Conservation (phyloP, 2,797 vertebrate genomes). For the Sebastes itinus region DNA sequence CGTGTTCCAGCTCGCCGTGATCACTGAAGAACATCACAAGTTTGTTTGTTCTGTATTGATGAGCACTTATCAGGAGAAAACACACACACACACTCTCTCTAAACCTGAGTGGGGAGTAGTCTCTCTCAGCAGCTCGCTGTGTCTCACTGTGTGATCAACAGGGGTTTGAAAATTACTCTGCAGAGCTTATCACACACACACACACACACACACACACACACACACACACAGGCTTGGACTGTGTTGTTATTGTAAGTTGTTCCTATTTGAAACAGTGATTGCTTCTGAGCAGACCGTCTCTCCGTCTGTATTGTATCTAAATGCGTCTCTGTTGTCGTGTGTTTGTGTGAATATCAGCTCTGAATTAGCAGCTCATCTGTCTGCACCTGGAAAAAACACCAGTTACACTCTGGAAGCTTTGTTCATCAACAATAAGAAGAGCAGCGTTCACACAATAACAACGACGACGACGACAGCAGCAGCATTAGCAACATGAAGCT, state of each 20-base stretch:
- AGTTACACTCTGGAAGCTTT: not conserved
- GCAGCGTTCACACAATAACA: not conserved
- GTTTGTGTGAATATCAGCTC: slow-evolving; percentile 38
- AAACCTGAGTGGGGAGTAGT: slow-evolving; percentile 35
- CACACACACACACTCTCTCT: not conserved
- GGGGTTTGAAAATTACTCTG: slow-evolving; percentile 73
- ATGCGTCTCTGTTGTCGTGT: slow-evolving; percentile 52
- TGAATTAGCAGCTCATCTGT: slow-evolving; percentile 43
- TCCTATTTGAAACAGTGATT: slow-evolving; percentile 49
- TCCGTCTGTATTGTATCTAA: slow-evolving; percentile 42
- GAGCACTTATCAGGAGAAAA: slow-evolving; percentile 9
- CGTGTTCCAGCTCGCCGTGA: not conserved
- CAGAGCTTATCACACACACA: slow-evolving; percentile 56
- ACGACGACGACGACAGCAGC: not conserved
- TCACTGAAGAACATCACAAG: not conserved
- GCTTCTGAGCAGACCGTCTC: slow-evolving; percentile 34
- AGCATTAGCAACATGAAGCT: slow-evolving; percentile 3
- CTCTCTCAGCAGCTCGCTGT: slow-evolving; percentile 30
- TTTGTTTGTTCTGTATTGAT: slow-evolving; percentile 23
- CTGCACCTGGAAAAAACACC: slow-evolving; percentile 33
- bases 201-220: not conserved
- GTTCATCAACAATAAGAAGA: not conserved
- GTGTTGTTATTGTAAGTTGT: slow-evolving; percentile 43
- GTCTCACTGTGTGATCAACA: slow-evolving; percentile 62
- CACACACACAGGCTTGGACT: not conserved